Conservation (phyloP, 1,140 invertebrate species). For the Palaemon carinicauda region DNA sequence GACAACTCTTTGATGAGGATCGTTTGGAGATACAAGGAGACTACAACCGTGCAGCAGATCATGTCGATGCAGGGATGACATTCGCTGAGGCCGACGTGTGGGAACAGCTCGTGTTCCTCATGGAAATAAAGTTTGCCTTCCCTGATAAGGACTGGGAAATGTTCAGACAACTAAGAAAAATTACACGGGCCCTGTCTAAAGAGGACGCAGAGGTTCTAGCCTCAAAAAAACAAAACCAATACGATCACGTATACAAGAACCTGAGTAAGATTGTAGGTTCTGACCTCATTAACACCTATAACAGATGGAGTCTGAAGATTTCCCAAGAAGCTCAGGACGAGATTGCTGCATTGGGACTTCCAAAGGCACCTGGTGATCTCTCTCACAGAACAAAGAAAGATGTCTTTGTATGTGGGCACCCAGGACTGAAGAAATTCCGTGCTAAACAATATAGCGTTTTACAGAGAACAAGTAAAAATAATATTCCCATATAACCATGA, state of each 20-base stretch:
- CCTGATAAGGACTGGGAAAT: conserved; percentile 20
- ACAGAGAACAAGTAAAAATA: no score
- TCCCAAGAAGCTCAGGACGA: neutral
- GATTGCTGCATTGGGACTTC: neutral
- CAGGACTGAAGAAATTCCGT: no score
- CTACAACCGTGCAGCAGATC: neutral
- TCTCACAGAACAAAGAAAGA: neutral
- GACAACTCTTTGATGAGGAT: neutral
- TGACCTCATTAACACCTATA: conserved; percentile 7
- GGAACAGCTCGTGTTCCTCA: conserved; percentile 26
- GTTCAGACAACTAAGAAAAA: neutral
- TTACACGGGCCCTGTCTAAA: neutral
- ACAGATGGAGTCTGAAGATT: neutral
- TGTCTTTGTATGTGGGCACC: no score
- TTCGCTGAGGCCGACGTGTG: neutral
- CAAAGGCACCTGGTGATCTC: neutral
- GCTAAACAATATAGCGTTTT: no score
- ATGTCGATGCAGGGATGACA: conserved; percentile 2
- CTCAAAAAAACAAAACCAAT: neutral
- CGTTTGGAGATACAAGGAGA: neutral
- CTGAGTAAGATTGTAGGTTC: neutral
- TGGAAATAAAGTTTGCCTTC: conserved; percentile 31
- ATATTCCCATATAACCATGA: no score
- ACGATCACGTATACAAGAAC: conserved; percentile 14
- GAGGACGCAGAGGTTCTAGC: neutral